Evolutionary conservation across 2,797 vertebrate genomes (phyloP).

Genomic region (Pangasius macronema): DNA sequence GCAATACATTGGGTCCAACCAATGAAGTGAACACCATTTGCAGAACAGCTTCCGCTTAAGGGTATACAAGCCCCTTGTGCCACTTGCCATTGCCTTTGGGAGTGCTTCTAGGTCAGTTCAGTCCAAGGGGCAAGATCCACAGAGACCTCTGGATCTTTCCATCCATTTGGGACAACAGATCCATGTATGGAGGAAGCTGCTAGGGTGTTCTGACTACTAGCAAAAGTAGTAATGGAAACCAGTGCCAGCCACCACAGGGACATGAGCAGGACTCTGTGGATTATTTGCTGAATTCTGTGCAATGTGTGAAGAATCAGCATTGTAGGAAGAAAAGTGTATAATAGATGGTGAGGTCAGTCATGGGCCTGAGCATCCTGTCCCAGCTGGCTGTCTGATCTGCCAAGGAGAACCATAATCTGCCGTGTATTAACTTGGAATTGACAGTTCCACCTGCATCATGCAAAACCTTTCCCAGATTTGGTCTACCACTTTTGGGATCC

Average conservation of each 20-base stretch:
- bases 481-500: background rate
- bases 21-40: background rate
- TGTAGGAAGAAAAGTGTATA: background rate
- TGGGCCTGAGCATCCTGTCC: background rate
- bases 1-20: background rate
- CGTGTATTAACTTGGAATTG: background rate
- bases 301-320: background rate
- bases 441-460: background rate
- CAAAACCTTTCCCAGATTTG: background rate
- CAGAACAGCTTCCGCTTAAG: background rate
- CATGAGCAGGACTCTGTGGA: background rate
- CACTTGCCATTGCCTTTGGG: background rate
- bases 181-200: background rate
- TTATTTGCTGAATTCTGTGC: background rate
- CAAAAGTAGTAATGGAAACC: background rate
- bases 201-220: background rate
- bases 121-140: background rate
- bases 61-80: background rate
- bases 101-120: background rate
- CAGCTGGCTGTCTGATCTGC: background rate
- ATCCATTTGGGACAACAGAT: background rate
- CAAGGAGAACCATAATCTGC: background rate
- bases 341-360: background rate
- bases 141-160: background rate
- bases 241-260: background rate